Conservation (phyloP, 2,888 invertebrate genomes). For the Mechanitis mazaeus region DNA sequence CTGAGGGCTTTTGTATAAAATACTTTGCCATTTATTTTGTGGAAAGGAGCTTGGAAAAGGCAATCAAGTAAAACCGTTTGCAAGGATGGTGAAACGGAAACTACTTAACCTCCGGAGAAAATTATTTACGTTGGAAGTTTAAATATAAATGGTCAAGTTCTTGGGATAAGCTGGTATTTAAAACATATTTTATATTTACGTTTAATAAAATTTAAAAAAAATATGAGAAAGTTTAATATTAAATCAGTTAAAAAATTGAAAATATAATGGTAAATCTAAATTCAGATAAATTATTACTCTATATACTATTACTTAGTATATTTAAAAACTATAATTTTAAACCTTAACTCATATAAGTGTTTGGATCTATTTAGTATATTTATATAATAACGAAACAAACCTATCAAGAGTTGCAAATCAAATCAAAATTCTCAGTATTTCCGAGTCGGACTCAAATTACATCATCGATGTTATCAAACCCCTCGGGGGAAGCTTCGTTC, state of each 20-base stretch:
- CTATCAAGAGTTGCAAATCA: slow-evolving; percentile 5
- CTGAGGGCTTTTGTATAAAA: slow-evolving; percentile 16
- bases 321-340: no score
- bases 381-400: not conserved
- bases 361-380: no score
- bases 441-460: slow-evolving; percentile 3
- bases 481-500: not conserved
- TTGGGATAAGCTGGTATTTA: no score
- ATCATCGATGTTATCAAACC: slow-evolving; percentile 4
- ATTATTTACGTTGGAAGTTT: slow-evolving; percentile 13
- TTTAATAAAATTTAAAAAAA: no score
- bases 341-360: no score
- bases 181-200: no score
- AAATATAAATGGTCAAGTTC: not conserved
- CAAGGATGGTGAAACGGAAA: slow-evolving; percentile 16
- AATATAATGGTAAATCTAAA: no score
- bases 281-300: no score
- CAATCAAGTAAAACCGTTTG: slow-evolving; percentile 15
- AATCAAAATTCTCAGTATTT: slow-evolving; percentile 2
- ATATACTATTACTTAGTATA: no score
- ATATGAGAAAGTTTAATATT: no score
- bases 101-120: slow-evolving; percentile 13
- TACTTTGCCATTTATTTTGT: slow-evolving; percentile 18
- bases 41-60: slow-evolving; percentile 13
- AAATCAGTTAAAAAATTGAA: no score